A percentile compares a stretch with the other conserved stretches of the same genome.
Conservation (phyloP, 2,797 vertebrate genomes). For the Dendrocincla fuliginosa region DNA sequence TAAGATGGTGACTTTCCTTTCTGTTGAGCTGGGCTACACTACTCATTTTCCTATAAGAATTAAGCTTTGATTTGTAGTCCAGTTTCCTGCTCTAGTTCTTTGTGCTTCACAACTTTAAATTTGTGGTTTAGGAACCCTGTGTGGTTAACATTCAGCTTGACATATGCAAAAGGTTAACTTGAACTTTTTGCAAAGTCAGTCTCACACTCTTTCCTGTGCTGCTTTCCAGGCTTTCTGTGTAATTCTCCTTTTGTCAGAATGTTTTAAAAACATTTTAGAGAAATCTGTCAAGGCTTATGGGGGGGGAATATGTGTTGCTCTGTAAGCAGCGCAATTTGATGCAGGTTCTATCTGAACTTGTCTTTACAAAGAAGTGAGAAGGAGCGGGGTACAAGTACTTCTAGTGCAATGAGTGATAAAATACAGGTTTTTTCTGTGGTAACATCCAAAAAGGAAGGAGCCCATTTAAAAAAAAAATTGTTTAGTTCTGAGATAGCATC, state of each 20-base stretch:
- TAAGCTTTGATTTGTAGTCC: not conserved
- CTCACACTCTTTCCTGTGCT: not conserved
- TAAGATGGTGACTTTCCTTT: not conserved
- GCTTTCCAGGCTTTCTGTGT: not conserved
- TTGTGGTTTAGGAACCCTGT: not conserved
- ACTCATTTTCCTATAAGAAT: not conserved
- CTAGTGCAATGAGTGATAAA: not conserved
- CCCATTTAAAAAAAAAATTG: not conserved
- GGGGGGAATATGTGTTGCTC: not conserved
- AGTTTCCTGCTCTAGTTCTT: not conserved
- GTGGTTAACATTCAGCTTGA: not conserved
- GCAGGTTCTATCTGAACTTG: not conserved
- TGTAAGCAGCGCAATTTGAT: not conserved
- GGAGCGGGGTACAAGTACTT: not conserved
- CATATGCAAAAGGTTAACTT: accelerated
- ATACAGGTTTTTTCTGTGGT: not conserved
- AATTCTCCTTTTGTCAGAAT: not conserved
- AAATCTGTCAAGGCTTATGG: not conserved
- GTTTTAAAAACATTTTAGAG: not conserved
- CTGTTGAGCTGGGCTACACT: not conserved
- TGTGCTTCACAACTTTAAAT: not conserved
- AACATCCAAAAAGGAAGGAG: not conserved
- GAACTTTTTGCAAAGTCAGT: not conserved
- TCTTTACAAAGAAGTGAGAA: not conserved
- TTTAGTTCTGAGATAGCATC: not conserved